A percentile compares a stretch with the other conserved stretches of the same genome.
These are phyloP conservation scores for Aplodontia rufa DNA, from an alignment of 2,113 vertebrate species.

Conservation along the genomic window DNA sequence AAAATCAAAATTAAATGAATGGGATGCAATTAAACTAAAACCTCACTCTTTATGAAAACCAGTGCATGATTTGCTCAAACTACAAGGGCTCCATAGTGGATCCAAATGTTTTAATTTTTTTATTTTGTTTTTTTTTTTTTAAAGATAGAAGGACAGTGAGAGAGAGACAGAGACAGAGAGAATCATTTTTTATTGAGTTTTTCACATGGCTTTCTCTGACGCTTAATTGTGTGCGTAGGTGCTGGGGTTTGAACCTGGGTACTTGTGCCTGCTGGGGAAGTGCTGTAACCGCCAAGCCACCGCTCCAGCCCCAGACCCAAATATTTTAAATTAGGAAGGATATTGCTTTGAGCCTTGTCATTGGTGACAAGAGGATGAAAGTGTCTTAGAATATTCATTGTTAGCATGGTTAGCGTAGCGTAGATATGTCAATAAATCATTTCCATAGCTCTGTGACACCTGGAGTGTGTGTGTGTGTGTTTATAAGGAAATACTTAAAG, in stretches of 20 bases:
- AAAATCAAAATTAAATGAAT: no score
- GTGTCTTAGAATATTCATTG: constrained; percentile 47
- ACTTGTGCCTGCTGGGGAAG: no score
- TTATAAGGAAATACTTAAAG: constrained; percentile 26
- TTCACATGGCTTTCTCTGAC: no score
- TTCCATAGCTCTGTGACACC: neutral
- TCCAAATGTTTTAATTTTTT: neutral
- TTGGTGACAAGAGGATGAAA: neutral
- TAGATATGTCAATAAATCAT: constrained; percentile 55
- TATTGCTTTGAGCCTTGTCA: constrained; percentile 22
- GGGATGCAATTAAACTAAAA: no score
- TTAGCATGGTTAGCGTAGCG: constrained; percentile 30
- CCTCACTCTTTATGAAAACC: neutral
- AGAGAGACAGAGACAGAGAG: no score
- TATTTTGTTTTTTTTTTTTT: no score
- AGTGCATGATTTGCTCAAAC: neutral
- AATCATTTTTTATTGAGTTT: no score
- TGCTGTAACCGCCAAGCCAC: no score
- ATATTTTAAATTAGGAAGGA: constrained; percentile 11
- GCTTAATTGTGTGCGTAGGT: no score
- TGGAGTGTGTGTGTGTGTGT: neutral
- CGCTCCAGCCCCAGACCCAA: no score
- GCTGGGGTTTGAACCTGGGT: no score
- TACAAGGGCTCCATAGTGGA: neutral
- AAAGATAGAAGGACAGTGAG: no score